Percentiles rank a stretch among this genome's conserved stretches.
phyloP scores from a whole-genome alignment of 2,888 invertebrate species.

The Andricus curvator region DNA sequence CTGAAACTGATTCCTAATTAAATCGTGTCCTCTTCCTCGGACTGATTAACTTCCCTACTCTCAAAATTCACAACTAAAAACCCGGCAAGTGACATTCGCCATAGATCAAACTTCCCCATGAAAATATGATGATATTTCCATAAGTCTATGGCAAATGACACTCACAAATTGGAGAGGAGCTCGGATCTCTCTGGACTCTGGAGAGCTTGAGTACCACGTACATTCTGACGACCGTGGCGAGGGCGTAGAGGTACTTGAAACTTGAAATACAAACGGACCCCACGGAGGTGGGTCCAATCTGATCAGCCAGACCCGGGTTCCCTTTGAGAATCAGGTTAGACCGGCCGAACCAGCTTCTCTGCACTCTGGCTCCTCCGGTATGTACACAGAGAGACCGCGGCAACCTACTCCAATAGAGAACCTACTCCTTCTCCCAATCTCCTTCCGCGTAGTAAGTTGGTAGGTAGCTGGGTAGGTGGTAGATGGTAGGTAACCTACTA shows the following conservation, averaged over 20 bases:
- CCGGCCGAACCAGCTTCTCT: conserved; percentile 78
- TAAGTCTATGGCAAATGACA: neutral
- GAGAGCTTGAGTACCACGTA: conserved; percentile 41
- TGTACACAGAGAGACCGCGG: conserved; percentile 53
- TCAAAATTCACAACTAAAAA: neutral
- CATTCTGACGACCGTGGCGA: conserved; percentile 62
- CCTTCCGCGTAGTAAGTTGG: conserved; percentile 72
- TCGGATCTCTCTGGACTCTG: neutral
- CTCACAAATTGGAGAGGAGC: neutral
- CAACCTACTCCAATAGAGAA: conserved; percentile 56
- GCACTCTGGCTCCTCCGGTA: conserved; percentile 66
- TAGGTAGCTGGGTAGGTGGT: conserved; percentile 56
- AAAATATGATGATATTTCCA: neutral
- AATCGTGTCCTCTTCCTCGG: neutral
- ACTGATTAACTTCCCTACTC: neutral
- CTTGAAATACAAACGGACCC: conserved; percentile 77
- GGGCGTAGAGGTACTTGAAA: conserved; percentile 71
- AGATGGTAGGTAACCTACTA: conserved; percentile 62
- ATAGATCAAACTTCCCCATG: neutral
- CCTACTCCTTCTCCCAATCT: conserved; percentile 65
- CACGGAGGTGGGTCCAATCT: conserved; percentile 76
- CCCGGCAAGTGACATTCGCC: neutral
- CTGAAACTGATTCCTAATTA: neutral
- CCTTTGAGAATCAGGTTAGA: conserved; percentile 78
- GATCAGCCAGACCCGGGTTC: conserved; percentile 71